Conservation (phyloP, 1,140 invertebrate species). For the Nomia melanderi region DNA sequence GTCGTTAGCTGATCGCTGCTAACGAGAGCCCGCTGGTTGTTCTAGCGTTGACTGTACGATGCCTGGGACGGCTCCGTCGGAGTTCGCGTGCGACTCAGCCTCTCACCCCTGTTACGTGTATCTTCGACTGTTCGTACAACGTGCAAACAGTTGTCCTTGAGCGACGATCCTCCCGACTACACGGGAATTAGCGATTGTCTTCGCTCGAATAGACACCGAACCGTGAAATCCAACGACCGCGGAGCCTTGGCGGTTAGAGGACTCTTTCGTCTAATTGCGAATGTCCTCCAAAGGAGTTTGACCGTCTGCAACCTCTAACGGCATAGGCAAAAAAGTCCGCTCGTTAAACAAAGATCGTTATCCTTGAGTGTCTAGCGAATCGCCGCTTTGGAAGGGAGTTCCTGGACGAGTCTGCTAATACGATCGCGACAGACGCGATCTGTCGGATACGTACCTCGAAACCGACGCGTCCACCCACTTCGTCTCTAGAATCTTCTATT, state of each 20-base stretch:
- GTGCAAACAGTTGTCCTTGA: neutral
- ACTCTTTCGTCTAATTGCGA: slow-evolving; percentile 29
- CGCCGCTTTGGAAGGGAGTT: too few relatives aligned
- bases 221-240: slow-evolving; percentile 3
- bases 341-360: slow-evolving; percentile 46
- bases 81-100: neutral
- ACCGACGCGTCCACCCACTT: neutral
- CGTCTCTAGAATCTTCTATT: neutral
- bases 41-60: neutral
- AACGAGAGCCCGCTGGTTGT: neutral
- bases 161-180: neutral
- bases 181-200: neutral
- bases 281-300: slow-evolving; percentile 53
- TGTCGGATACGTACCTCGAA: neutral
- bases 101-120: too few relatives aligned
- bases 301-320: slow-evolving; percentile 78
- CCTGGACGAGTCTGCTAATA: slow-evolving; percentile 19
- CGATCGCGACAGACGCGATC: slow-evolving; percentile 8
- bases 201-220: neutral
- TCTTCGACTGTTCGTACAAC: neutral
- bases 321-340: slow-evolving; percentile 60
- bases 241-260: slow-evolving; percentile 14
- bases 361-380: slow-evolving; percentile 58
- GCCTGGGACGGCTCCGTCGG: neutral
- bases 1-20: too few relatives aligned